These are phyloP conservation scores for Scophthalmus maximus DNA, from an alignment of 2,113 vertebrate species.

Conservation along the genomic window DNA sequence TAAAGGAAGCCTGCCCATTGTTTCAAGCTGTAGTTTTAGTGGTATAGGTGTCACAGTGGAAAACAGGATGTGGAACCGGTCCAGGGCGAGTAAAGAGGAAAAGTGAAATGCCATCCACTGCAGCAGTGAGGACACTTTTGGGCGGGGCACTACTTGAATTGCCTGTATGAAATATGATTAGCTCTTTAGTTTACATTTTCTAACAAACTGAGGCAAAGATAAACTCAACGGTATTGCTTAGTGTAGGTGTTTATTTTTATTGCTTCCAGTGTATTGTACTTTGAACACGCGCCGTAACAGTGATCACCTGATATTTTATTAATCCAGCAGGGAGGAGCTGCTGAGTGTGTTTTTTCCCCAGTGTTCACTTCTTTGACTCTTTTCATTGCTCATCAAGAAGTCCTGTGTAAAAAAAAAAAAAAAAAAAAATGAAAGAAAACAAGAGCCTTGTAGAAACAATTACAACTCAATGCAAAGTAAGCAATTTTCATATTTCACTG, in stretches of 20 bases:
- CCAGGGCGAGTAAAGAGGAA: constrained; percentile 11
- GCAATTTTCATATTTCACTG: not conserved
- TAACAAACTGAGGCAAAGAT: not conserved
- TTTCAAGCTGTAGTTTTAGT: constrained; percentile 44
- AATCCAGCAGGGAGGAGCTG: not conserved
- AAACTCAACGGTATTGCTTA: not conserved
- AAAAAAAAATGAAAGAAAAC: not conserved
- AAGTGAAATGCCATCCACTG: constrained; percentile 41
- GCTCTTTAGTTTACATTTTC: not conserved
- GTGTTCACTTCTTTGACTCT: not conserved
- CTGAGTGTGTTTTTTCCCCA: constrained; percentile 25
- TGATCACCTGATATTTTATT: constrained; percentile 19
- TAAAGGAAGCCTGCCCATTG: constrained; percentile 64
- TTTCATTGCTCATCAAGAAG: constrained; percentile 21
- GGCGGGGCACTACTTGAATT: not conserved
- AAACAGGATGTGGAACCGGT: constrained; percentile 69
- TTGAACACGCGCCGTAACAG: not conserved
- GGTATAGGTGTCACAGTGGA: constrained; percentile 57
- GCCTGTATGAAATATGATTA: not conserved
- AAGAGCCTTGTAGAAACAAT: constrained; percentile 4
- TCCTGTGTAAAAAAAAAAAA: constrained; percentile 4
- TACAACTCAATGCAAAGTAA: not conserved
- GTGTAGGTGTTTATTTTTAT: not conserved
- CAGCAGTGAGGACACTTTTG: constrained; percentile 10
- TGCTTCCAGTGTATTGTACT: constrained; percentile 22